phyloP scores from a whole-genome alignment of 2,113 vertebrate species.

The Pyxicephalus adspersus region DNA sequence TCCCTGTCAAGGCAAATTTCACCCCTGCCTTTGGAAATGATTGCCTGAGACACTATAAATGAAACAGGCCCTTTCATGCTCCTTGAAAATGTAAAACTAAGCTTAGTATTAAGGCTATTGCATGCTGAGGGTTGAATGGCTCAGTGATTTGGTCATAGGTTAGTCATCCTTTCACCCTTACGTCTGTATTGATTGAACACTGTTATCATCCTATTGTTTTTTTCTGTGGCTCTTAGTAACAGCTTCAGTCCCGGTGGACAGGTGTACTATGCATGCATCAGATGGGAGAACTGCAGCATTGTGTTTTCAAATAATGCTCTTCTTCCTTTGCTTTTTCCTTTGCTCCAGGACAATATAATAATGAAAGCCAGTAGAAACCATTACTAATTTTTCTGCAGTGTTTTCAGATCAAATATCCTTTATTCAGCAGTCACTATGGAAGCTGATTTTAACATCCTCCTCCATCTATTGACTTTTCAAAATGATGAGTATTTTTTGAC shows the following conservation, averaged over 20 bases:
- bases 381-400: constrained; percentile 24
- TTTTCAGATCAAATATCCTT: neutral
- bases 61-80: constrained; percentile 51
- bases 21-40: constrained; percentile 51
- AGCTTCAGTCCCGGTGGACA: constrained; percentile 17
- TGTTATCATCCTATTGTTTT: constrained; percentile 25
- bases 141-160: constrained; percentile 49
- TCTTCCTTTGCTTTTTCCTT: constrained; percentile 1
- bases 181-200: constrained; percentile 44
- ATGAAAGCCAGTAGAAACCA: neutral
- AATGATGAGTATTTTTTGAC: no score
- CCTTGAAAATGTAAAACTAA: constrained; percentile 53
- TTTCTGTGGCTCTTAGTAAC: constrained; percentile 27
- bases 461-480: no score
- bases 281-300: neutral
- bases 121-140: constrained; percentile 51
- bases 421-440: neutral
- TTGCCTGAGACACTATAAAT: constrained; percentile 50
- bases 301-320: neutral
- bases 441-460: no score
- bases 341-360: neutral
- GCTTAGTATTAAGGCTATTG: constrained; percentile 48
- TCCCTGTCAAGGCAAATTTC: constrained; percentile 51
- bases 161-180: constrained; percentile 49
- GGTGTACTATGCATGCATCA: constrained; percentile 13